Evolutionary conservation across 2,888 invertebrate genomes (phyloP), one percentile per base, ranked within the genome.

Genomic region (Eupeodes latifasciatus): DNA sequence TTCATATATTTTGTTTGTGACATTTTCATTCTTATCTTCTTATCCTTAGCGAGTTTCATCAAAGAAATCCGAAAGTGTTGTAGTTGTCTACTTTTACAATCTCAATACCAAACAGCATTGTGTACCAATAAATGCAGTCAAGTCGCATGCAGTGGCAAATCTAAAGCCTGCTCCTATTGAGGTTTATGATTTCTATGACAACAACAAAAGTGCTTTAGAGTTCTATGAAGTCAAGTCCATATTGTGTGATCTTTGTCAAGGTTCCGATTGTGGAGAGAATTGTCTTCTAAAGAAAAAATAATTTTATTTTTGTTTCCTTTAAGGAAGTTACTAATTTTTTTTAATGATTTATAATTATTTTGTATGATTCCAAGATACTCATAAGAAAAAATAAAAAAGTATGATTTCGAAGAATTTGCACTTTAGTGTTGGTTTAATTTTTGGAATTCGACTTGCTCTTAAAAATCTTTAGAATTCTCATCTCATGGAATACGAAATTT

Each of bases 111-210:
- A 97, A 93, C 95, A 96, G 77, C 91, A 90, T 34, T 98, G 98
- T 92, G 96, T 98, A 47, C 97, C 98, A 4, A 95, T 98, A 55
- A 96, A 96, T 10, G 97, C 97, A 11, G 96, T 96, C 91, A 95
- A 97, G 90, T 96, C 96, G 0, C 96, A 97, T 92, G 96, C 97
- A 92, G 97, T 98, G 12, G 97, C 97, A 4, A 95, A 96, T 76
- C 97, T 98, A 91, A 97, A 97, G 82, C 96, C 98, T 11, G 97
- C 97, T 36, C 95, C 97, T 90, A 97, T 98, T 89, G 95, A 96
- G 61, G 95, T 98, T 59, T 96, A 96, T 90, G 98, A 99, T 92
- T 97, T 98, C 91, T 99, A 98, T 91, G 98, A 99, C 93, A 97
- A 96, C 85, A 96, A 89, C 71, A 91, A 91, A 27, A 90, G 90